Base-by-base conservation (phyloP, 2,888 invertebrate species). In the Eurois occulta region DNA sequence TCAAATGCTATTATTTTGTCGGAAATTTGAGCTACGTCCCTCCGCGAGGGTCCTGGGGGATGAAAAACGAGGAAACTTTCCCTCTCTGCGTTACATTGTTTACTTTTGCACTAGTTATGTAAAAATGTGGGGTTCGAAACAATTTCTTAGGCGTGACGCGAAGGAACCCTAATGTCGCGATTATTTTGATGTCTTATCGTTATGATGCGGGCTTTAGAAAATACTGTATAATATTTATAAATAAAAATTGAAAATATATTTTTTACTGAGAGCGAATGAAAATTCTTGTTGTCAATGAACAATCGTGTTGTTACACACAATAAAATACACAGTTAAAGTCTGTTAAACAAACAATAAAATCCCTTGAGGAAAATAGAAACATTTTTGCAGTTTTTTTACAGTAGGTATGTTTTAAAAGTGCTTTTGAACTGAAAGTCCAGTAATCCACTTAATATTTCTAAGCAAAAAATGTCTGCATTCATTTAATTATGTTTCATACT, bases 1-100 rank as follows among this genome's bases (percentile, higher is more conserved):
- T 92, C 89, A 90, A 92, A 93, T 86, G 93, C 91, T 93, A 93
- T 94, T 94, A 94, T 92, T 92, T 90, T 90, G 91, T 93, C 91
- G 93, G 94, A 95, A 95, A 95, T 94, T 95, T 92, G 93, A 94
- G 91, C 91, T 88, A 89, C 91, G 90, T 88, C 93, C 92, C 93
- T 90, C 85, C 87, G 86, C 76, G 90, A 90, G 92, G 93, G 92
- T 92, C 93, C 91, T 92, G 89, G 81, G 91, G 93, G 92, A 93
- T 95, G 95, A 95, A 95, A 95, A 95, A 95, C 94, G 95, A 92
- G 94, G 88, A 94, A 95, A 95, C 91, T 96, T 96, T 95, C 94
- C 95, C 95, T 95, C 93, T 92, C 90, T 67, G 74, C 83, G 85
- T 90, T 90, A 91, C 91, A 91, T 91, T 95, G 95, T 96, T 96